These are phyloP conservation scores for Labia minor DNA, from an alignment of 2,888 invertebrate genomes.

Conservation along the genomic window DNA sequence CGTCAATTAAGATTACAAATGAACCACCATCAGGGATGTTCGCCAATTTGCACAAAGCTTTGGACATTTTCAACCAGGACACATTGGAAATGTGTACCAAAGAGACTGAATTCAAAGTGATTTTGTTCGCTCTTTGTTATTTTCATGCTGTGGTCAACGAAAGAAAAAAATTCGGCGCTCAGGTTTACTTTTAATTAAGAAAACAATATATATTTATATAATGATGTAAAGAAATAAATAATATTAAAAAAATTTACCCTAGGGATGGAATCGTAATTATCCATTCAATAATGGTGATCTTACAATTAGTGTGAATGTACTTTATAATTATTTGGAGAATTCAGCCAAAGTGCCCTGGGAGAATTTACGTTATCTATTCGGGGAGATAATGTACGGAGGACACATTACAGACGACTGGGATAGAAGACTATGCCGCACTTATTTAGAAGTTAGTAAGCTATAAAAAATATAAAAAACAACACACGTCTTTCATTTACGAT, in stretches of 20 bases:
- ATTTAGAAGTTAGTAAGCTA: conserved; percentile 40
- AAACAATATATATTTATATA: no score
- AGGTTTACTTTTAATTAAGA: no score
- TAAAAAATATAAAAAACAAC: not conserved
- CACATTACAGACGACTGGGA: conserved; percentile 98
- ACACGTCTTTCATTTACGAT: no score
- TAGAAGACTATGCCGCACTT: conserved; percentile 71
- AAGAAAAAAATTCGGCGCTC: conserved; percentile 85
- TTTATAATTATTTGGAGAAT: conserved; percentile 83
- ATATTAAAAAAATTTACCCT: no score
- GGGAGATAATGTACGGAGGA: conserved; percentile 96
- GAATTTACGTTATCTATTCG: conserved; percentile 85
- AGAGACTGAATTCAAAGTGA: conserved; percentile 84
- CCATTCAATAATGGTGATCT: conserved; percentile 59
- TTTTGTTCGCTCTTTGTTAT: conserved; percentile 81
- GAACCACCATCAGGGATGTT: conserved; percentile 92
- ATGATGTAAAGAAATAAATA: no score
- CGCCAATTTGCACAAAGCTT: conserved; percentile 84
- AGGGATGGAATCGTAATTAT: conserved; percentile 71
- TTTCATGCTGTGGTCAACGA: conserved; percentile 93
- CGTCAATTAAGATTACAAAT: conserved; percentile 90
- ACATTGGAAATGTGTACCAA: conserved; percentile 85
- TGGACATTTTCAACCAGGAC: conserved; percentile 87
- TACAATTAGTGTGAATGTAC: conserved; percentile 82
- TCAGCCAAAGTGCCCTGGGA: conserved; percentile 86